These are phyloP conservation scores for Synanthedon formicaeformis DNA, from an alignment of 2,888 invertebrate species.

Conservation along the genomic window DNA sequence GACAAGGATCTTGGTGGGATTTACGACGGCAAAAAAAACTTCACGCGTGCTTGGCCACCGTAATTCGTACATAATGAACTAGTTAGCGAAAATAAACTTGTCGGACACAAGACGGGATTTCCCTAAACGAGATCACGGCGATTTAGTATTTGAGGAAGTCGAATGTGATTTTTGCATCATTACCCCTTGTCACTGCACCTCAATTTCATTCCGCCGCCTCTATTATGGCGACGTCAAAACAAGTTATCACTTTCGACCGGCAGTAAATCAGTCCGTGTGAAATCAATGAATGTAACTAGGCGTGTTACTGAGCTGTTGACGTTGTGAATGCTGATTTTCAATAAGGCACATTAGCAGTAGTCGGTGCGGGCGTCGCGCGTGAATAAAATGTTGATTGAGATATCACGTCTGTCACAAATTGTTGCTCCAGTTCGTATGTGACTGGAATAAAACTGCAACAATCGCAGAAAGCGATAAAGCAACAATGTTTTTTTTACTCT, in stretches of 20 bases:
- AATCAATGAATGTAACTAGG: constrained; percentile 41
- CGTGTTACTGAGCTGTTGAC: constrained; percentile 23
- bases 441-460: constrained; percentile 30
- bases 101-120: background rate
- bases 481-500: background rate
- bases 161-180: background rate
- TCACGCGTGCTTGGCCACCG: constrained; percentile 15
- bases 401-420: constrained; percentile 56
- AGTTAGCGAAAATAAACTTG: constrained; percentile 2
- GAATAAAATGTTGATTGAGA: constrained; percentile 59
- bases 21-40: constrained; percentile 39
- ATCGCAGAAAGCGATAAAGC: constrained; percentile 6
- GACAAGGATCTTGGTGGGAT: constrained; percentile 23
- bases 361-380: constrained; percentile 50
- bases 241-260: constrained; percentile 25
- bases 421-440: constrained; percentile 58
- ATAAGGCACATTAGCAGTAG: constrained; percentile 52
- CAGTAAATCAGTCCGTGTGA: constrained; percentile 22
- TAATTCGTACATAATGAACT: constrained; percentile 17
- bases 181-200: background rate
- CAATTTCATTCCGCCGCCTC: background rate
- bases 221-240: constrained; percentile 12
- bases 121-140: background rate
- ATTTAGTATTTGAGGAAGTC: background rate
- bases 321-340: constrained; percentile 56